Evolutionary conservation across 2,113 vertebrate genomes (phyloP).

Genomic region (Bettongia penicillata): DNA sequence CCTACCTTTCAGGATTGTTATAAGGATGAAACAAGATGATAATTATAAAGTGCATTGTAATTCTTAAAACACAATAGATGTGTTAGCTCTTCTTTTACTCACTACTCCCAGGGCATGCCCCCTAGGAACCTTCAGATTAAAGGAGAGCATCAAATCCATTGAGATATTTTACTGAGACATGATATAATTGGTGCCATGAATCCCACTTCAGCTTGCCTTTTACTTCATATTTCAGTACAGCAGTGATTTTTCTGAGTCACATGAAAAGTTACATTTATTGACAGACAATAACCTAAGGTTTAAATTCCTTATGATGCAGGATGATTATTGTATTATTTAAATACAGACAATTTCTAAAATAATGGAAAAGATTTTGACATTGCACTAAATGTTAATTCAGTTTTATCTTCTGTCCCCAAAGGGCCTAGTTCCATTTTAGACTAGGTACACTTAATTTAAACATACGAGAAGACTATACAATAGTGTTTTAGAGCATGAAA

Average conservation of each 20-base stretch:
- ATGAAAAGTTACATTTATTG: not conserved
- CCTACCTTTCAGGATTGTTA: not conserved
- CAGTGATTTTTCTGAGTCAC: not conserved
- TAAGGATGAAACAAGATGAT: not conserved
- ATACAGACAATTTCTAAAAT: not conserved
- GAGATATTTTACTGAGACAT: not conserved
- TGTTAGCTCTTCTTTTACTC: not conserved
- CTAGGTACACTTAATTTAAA: not conserved
- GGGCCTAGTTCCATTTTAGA: not conserved
- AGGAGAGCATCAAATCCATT: not conserved
- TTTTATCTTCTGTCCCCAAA: constrained; percentile 8
- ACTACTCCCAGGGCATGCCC: not conserved
- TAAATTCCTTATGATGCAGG: not conserved
- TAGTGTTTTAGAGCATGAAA: constrained; percentile 38
- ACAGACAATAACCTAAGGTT: not conserved
- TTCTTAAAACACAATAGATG: not conserved
- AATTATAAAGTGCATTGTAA: not conserved
- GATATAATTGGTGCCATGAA: not conserved
- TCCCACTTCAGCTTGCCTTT: not conserved
- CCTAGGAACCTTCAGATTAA: not conserved
- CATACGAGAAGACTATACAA: not conserved
- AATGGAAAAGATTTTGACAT: not conserved
- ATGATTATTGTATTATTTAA: not conserved
- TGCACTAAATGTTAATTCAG: not conserved
- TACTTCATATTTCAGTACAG: not conserved